These are phyloP conservation scores for Papilio dardanus DNA, from an alignment of 1,140 invertebrate genomes.

Conservation along the genomic window DNA sequence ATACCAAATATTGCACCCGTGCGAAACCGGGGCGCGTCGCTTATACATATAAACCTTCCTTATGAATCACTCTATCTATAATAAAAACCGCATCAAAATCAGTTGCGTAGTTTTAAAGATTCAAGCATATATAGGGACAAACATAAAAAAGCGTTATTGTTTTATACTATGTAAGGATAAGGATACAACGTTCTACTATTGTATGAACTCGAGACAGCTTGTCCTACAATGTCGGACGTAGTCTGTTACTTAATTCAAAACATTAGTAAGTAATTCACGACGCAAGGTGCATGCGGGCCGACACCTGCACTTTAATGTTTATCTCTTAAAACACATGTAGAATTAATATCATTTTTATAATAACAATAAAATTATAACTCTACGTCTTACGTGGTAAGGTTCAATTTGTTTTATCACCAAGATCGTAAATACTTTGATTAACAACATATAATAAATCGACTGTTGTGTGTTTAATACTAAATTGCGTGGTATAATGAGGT, in stretches of 20 bases:
- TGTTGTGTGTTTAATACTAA: conserved; percentile 23
- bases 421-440: conserved; percentile 28
- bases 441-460: conserved; percentile 28
- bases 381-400: conserved; percentile 31
- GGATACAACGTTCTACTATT: not conserved
- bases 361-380: conserved; percentile 36
- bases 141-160: no score
- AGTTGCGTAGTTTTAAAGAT: no score
- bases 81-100: no score
- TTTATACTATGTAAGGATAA: no score
- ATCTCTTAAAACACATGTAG: conserved; percentile 42
- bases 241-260: conserved; percentile 50
- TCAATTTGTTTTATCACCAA: conserved; percentile 39
- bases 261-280: conserved; percentile 48
- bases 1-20: no score
- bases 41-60: no score
- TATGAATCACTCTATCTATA: no score
- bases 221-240: conserved; percentile 31
- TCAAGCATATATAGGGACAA: no score
- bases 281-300: conserved; percentile 62
- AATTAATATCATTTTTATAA: conserved; percentile 36
- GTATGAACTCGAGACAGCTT: conserved; percentile 1
- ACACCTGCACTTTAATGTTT: conserved; percentile 47
- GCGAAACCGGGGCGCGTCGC: no score
- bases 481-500: conserved; percentile 6